Base-by-base conservation (phyloP, 2,797 vertebrate species). In the Brachymystax lenok region DNA sequence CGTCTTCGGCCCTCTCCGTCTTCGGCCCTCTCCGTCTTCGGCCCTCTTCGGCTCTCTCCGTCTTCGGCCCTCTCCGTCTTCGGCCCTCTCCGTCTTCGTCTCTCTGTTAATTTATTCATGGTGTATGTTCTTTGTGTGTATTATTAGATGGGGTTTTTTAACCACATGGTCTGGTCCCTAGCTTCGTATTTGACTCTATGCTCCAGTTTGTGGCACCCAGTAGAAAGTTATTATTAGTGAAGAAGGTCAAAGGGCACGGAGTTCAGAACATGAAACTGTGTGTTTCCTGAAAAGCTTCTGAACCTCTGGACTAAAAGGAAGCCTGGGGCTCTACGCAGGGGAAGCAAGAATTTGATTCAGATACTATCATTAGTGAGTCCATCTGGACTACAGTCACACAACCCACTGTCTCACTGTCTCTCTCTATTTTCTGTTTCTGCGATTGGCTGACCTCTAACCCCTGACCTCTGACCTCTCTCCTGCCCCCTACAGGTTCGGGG, bases 401-500 rank as follows among this genome's bases (percentile, higher is more conserved):
- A 24, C 28, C 52, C 71, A 33, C 51, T 27, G 5, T 50, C n/a
- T 69, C 35, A n/a, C n/a, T n/a, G n/a, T n/a, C n/a, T 35, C 21
- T 40, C 68, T 40, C 68, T 21, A 1, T 40, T 46, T n/a, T 8
- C 68, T 50, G 24, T 79, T 69, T 80, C 27, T 84, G 28, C 76
- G 71, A 72, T 66, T 91, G 73, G 88, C 87, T 0, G 61, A 33
- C 73, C 76, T 79, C 28, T 73, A 74, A 78, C 64, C n/a, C 82
- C 40, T 87, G 19, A 24, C 14, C 21, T 72, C 68, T 69, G 12
- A 35, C 71, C 73, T 40, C 30, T 14, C 28, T 14, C n/a, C 28
- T 74, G 40, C 2, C 12, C 81, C 76, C 81, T 30, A 71, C 94
- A 99, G 98, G 97, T 69, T 99, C 98, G 33, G 98, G 95, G 72